Evolutionary conservation across 2,797 vertebrate genomes (phyloP).

Genomic region (Micrastur ruficollis): DNA sequence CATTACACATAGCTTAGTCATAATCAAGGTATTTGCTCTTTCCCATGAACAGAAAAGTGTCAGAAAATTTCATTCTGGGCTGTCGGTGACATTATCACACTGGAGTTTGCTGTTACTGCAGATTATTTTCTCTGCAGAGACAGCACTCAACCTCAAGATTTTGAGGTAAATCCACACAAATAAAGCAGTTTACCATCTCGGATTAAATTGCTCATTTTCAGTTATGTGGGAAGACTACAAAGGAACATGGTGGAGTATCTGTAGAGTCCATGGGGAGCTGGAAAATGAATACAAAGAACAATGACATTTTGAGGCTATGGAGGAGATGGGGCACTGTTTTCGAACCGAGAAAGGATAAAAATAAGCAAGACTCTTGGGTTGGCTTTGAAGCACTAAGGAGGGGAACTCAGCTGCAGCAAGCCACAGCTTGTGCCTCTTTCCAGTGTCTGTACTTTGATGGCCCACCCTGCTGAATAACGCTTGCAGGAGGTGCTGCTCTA

Average conservation of each 20-base stretch:
- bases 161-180: conserved; percentile 15
- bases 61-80: conserved; percentile 8
- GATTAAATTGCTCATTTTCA: not conserved
- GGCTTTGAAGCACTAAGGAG: not conserved
- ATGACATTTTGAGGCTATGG: not conserved
- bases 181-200: not conserved
- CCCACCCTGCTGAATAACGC: not conserved
- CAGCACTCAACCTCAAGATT: not conserved
- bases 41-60: conserved; percentile 9
- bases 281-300: not conserved
- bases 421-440: not conserved
- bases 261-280: not conserved
- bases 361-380: not conserved
- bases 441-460: not conserved
- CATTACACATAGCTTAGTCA: conserved; percentile 44
- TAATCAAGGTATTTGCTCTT: conserved; percentile 53
- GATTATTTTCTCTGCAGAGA: conserved; percentile 22
- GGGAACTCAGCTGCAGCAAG: not conserved
- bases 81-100: conserved; percentile 30
- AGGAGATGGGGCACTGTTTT: not conserved
- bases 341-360: not conserved
- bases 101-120: conserved; percentile 21
- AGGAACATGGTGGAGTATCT: not conserved
- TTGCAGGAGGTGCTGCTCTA: not conserved
- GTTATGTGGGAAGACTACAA: not conserved